phyloP scores from a whole-genome alignment of 2,797 vertebrate genomes.

The Pseudomugil gertrudae region DNA sequence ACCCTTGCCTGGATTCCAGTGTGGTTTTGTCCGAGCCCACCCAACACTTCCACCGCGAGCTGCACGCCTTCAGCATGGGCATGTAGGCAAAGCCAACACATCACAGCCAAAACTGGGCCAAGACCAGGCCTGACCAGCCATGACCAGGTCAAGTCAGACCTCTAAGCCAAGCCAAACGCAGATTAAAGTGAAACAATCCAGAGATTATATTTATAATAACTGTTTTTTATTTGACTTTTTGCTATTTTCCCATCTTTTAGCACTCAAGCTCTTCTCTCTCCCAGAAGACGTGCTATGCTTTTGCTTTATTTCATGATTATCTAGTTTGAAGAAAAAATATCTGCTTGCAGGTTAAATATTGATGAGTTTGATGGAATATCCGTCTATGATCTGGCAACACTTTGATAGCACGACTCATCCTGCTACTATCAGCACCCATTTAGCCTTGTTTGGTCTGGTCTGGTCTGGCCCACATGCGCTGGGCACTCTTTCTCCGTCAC shows the following conservation, averaged over 20 bases:
- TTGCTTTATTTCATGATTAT: constrained; percentile 18
- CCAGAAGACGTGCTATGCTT: constrained; percentile 7
- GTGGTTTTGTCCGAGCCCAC: constrained; percentile 94
- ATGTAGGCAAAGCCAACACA: constrained; percentile 81
- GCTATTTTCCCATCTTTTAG: constrained; percentile 48
- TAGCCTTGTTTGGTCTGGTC: constrained; percentile 54
- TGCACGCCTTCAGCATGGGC: constrained; percentile 95
- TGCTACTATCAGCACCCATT: constrained; percentile 4
- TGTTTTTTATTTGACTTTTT: constrained; percentile 52
- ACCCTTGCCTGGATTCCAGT: constrained; percentile 92
- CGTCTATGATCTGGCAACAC: not conserved
- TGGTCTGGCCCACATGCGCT: constrained; percentile 48
- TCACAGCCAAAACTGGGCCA: constrained; percentile 40
- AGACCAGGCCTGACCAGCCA: constrained; percentile 49
- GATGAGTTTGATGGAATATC: constrained; percentile 4
- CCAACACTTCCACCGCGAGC: constrained; percentile 95
- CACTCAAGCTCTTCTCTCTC: constrained; percentile 20
- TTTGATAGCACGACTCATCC: constrained; percentile 15
- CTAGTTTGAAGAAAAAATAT: not conserved
- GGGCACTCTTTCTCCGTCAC: constrained; percentile 47
- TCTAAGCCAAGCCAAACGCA: constrained; percentile 16
- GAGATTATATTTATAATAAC: constrained; percentile 31
- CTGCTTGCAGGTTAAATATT: not conserved
- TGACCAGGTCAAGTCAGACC: not conserved
- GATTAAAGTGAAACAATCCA: constrained; percentile 24